Evolutionary conservation across 2,888 invertebrate species (phyloP).

Genomic region (Sylvicola fuscatus): DNA sequence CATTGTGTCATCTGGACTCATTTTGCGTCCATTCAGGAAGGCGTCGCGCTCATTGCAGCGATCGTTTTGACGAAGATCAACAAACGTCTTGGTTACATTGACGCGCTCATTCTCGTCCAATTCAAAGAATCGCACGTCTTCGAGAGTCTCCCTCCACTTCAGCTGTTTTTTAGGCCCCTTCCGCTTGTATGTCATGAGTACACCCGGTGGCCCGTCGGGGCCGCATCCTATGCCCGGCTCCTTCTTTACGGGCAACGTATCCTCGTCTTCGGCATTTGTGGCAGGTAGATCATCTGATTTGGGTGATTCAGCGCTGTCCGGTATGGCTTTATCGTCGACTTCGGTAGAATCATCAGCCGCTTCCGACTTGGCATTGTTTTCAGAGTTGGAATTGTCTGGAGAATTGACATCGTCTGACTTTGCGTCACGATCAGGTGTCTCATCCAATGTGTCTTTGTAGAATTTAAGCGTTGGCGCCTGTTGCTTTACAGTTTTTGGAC

Average conservation of each 20-base stretch:
- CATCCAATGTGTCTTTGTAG: conserved; percentile 78
- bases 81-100: conserved; percentile 81
- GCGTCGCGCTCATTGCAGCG: conserved; percentile 67
- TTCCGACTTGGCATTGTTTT: conserved; percentile 7
- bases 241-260: conserved; percentile 9
- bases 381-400: conserved; percentile 16
- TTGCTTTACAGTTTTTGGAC: conserved; percentile 26
- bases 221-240: conserved; percentile 24
- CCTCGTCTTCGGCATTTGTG: neutral
- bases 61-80: conserved; percentile 81
- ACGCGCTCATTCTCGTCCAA: conserved; percentile 90
- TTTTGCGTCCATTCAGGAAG: conserved; percentile 54
- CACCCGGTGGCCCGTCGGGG: conserved; percentile 48
- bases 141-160: conserved; percentile 61
- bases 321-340: conserved; percentile 11
- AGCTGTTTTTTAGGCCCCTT: conserved; percentile 63
- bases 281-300: conserved; percentile 17
- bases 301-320: conserved; percentile 25
- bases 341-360: conserved; percentile 11
- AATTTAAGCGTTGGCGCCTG: conserved; percentile 39
- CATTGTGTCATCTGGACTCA: conserved; percentile 60
- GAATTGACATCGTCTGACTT: conserved; percentile 17
- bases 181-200: conserved; percentile 45
- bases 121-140: conserved; percentile 76
- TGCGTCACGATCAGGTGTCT: conserved; percentile 13